Evolutionary conservation across 2,113 vertebrate species (phyloP), one percentile per base, ranked within the genome.

Genomic region (Mesitornis unicolor): DNA sequence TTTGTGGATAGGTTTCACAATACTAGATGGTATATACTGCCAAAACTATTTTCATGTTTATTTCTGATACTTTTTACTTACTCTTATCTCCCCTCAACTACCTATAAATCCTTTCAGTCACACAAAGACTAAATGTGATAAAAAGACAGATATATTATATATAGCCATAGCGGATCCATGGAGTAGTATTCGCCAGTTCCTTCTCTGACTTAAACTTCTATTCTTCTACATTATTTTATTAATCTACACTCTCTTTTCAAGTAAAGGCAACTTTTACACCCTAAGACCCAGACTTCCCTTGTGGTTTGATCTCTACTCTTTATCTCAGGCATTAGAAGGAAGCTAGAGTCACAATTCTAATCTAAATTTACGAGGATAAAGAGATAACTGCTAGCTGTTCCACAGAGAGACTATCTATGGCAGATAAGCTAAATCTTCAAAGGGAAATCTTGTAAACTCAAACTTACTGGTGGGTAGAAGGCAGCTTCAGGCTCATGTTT

Each of bases 361-460:
- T 86, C 47, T 89, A 75, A 90, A 61, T 42, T 83, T 84, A 79
- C 4, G 4, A 75, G 75, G 60, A 86, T 28, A 86, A 61, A 74
- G 57, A 88, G 67, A 83, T 35, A 83, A 86, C 76, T 77, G 43
- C 40, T 80, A 48, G 25, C 68, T 88, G 24, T 51, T 96, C 42
- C 59, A 42, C 38, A 50, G 3, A 76, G 12, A 77, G 33, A 63
- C 38, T 51, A 68, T 33, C 26, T 59, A 69, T 8, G 38, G 50
- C 45, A 91, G 82, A 88, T 87, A 92, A 88, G 56, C 25, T 75
- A 60, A 84, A 84, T 57, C 73, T 96, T 95, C 67, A 83, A 84
- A 93, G 71, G 56, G 43, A 89, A 92, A 45, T 89, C 21, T 59
- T 75, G 60, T n/a, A 86, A 77, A 93, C 42, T 47, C 24, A 53